phyloP scores from a whole-genome alignment of 2,888 invertebrate species.

The Callosobruchus maculatus region DNA sequence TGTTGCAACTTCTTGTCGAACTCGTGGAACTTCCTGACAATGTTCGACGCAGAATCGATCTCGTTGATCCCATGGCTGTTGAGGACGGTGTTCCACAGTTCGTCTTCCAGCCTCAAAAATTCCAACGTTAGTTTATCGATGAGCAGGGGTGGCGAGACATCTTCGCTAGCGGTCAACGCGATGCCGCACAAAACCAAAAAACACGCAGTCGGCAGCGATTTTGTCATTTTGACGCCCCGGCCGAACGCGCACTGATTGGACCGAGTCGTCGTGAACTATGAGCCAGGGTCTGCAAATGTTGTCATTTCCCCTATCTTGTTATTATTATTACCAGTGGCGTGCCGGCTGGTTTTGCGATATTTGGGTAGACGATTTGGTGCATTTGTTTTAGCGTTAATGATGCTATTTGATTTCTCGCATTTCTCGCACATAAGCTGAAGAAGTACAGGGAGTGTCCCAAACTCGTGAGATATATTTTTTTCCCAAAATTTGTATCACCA shows the following conservation, averaged over 20 bases:
- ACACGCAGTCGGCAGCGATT: not conserved
- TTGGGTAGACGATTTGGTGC: too few relatives aligned
- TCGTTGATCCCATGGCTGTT: conserved; percentile 15
- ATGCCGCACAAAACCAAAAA: conserved; percentile 2
- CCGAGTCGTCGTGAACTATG: not conserved
- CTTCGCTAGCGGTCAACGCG: not conserved
- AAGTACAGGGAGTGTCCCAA: too few relatives aligned
- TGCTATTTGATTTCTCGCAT: too few relatives aligned
- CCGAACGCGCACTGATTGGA: not conserved
- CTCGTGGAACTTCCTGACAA: conserved; percentile 7
- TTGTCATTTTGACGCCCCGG: not conserved
- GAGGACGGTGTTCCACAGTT: conserved; percentile 41
- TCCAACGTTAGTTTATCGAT: conserved; percentile 61
- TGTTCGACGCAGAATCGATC: conserved; percentile 7
- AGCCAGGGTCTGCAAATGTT: not conserved
- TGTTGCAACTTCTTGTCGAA: conserved; percentile 12
- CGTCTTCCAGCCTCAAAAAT: conserved; percentile 57
- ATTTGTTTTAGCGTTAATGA: too few relatives aligned
- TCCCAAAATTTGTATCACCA: too few relatives aligned
- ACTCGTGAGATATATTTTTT: too few relatives aligned
- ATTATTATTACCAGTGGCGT: not conserved
- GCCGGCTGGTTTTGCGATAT: not conserved
- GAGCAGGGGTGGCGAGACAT: conserved; percentile 10
- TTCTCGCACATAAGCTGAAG: too few relatives aligned
- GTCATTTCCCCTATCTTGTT: not conserved